Conservation (phyloP, 2,113 vertebrate genomes). For the Hirundichthys speculiger region DNA sequence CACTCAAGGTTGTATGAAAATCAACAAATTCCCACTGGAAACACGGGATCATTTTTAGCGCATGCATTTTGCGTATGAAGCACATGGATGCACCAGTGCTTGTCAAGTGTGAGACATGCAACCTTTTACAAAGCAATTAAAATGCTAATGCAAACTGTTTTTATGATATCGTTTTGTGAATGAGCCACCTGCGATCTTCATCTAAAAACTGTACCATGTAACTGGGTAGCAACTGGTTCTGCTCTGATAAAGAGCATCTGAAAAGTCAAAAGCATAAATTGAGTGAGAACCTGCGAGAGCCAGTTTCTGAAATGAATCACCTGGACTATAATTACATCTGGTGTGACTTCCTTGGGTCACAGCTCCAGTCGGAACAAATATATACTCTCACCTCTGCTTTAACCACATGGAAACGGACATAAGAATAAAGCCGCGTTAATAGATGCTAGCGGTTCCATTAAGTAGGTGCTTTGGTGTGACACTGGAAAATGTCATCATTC, state of each 20-base stretch:
- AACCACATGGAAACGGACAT: constrained; percentile 13
- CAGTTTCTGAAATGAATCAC: constrained; percentile 40
- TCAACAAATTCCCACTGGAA: too few species aligned
- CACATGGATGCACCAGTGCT: neutral
- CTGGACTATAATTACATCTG: constrained; percentile 44
- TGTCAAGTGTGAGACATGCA: neutral
- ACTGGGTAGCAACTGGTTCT: constrained; percentile 35
- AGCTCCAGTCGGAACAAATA: constrained; percentile 40
- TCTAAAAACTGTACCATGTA: constrained; percentile 10
- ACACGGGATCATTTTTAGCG: too few species aligned
- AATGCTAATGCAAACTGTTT: constrained; percentile 49
- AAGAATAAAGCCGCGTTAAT: constrained; percentile 36
- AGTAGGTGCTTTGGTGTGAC: constrained; percentile 43
- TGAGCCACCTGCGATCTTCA: constrained; percentile 27
- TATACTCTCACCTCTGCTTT: constrained; percentile 8
- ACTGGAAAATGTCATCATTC: constrained; percentile 62
- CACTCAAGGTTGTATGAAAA: neutral
- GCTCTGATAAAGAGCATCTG: constrained; percentile 33
- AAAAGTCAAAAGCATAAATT: constrained; percentile 57
- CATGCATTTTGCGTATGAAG: neutral
- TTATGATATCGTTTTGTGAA: constrained; percentile 34
- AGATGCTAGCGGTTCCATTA: constrained; percentile 24
- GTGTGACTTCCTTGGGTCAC: constrained; percentile 52
- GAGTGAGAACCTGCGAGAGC: constrained; percentile 27
- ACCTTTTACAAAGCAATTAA: constrained; percentile 44